These are phyloP conservation scores for Morpho achilles DNA, from an alignment of 2,888 invertebrate genomes.

Conservation along the genomic window DNA sequence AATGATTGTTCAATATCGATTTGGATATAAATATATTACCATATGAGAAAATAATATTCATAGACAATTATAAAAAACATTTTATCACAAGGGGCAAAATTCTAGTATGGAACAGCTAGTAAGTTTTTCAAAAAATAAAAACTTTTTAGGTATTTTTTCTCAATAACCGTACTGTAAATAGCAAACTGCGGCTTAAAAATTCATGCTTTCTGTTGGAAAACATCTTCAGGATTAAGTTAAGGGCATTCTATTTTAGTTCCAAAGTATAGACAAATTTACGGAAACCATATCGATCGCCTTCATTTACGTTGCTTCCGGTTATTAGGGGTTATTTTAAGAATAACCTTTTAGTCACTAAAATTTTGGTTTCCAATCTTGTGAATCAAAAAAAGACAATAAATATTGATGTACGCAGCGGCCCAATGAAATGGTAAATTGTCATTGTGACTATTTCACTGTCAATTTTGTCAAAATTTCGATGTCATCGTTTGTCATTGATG, in stretches of 20 bases:
- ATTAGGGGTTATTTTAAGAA: constrained; percentile 34
- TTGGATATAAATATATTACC: constrained; percentile 13
- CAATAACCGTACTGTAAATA: background rate
- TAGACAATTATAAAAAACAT: constrained; percentile 14
- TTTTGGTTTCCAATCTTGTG: constrained; percentile 1
- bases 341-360: constrained; percentile 23
- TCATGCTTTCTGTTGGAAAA: background rate
- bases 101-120: constrained; percentile 17
- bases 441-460: constrained; percentile 36
- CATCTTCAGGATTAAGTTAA: background rate
- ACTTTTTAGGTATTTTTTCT: background rate
- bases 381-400: constrained; percentile 6
- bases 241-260: background rate
- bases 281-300: constrained; percentile 34
- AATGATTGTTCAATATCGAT: constrained; percentile 23
- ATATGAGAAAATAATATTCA: constrained; percentile 16
- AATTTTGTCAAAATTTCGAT: constrained; percentile 34
- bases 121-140: constrained; percentile 1
- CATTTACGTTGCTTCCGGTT: constrained; percentile 36
- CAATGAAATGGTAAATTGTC: constrained; percentile 24
- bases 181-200: too few species aligned
- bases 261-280: constrained; percentile 29
- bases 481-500: constrained; percentile 29
- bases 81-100: constrained; percentile 15
- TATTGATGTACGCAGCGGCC: background rate